Evolutionary conservation across 2,797 vertebrate species (phyloP).

Genomic region (Clarias platycephalus): DNA sequence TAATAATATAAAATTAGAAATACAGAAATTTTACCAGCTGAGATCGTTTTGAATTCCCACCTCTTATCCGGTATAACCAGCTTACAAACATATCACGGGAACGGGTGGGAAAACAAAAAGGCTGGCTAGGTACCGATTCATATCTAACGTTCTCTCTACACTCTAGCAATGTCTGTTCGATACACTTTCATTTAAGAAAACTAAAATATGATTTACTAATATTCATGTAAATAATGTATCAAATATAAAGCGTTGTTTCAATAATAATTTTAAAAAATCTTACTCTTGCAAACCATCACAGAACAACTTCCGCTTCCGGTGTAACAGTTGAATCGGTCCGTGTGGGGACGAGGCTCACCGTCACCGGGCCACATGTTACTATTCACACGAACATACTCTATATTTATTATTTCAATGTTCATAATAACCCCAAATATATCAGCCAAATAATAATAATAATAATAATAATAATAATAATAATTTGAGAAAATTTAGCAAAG

Average conservation of each 20-base stretch:
- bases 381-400: too few relatives aligned
- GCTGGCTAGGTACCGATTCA: neutral
- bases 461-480: too few relatives aligned
- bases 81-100: neutral
- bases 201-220: neutral
- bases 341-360: neutral
- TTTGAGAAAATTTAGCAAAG: too few relatives aligned
- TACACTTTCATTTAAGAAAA: neutral
- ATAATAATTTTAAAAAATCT: neutral
- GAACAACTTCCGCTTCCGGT: neutral
- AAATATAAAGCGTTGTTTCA: neutral
- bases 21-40: neutral
- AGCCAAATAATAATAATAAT: neutral
- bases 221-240: neutral
- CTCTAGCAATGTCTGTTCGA: neutral
- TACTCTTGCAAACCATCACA: slow-evolving; percentile 14
- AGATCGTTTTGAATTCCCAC: neutral
- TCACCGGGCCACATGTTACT: neutral
- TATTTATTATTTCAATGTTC: neutral
- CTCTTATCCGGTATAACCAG: neutral
- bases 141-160: neutral
- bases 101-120: slow-evolving; percentile 4
- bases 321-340: slow-evolving; percentile 6
- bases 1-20: neutral
- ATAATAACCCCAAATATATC: neutral